Evolutionary conservation across 1,140 invertebrate species (phyloP).

Genomic region (Trichonephila clavata): DNA sequence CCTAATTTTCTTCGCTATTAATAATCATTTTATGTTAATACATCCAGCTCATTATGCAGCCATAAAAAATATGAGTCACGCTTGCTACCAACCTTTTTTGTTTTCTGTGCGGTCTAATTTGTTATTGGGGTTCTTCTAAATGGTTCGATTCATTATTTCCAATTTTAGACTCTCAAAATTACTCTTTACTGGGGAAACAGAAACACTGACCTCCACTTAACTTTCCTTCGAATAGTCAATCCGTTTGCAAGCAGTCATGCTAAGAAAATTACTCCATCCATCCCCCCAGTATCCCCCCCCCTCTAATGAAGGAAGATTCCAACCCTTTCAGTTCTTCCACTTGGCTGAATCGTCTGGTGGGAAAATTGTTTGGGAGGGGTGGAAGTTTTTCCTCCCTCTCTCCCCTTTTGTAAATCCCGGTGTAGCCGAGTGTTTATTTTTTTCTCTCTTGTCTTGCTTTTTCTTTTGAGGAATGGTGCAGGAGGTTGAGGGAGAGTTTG

Average conservation of each 20-base stretch:
- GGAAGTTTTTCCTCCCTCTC: neutral
- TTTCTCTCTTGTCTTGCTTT: neutral
- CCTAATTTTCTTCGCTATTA: too few relatives aligned
- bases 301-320: constrained; percentile 47
- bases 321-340: constrained; percentile 64
- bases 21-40: too few relatives aligned
- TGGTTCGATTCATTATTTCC: too few relatives aligned
- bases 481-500: neutral
- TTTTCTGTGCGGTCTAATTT: too few relatives aligned
- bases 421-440: neutral
- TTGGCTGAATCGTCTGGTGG: constrained; percentile 1
- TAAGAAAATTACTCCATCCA: constrained; percentile 56
- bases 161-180: too few relatives aligned
- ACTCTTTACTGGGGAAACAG: neutral
- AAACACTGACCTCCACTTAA: constrained; percentile 15
- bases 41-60: too few relatives aligned
- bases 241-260: constrained; percentile 58
- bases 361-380: constrained; percentile 33
- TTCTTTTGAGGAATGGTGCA: neutral
- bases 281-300: neutral
- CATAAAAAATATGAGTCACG: too few relatives aligned
- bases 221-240: constrained; percentile 24
- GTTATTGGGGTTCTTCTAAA: too few relatives aligned
- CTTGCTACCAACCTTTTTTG: too few relatives aligned
- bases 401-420: neutral